phyloP scores from a whole-genome alignment of 2,113 vertebrate genomes.

The Pipa parva region DNA sequence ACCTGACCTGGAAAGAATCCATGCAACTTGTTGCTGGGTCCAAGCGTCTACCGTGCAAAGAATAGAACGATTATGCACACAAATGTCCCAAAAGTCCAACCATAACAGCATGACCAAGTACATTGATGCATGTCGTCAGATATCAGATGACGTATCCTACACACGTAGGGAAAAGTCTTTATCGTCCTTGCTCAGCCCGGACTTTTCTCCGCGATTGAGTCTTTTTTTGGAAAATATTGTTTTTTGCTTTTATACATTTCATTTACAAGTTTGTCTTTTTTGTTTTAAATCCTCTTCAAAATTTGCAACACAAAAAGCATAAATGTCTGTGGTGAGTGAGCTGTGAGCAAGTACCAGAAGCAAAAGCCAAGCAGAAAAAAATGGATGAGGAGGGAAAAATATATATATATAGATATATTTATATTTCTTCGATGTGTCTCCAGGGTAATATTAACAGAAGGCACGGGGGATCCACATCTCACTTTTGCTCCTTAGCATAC shows the following conservation, averaged over 20 bases:
- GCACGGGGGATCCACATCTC: neutral
- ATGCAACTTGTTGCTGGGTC: no score
- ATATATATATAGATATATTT: slow-evolving; percentile 24
- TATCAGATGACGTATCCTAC: no score
- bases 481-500: slow-evolving; percentile 12
- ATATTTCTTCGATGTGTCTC: slow-evolving; percentile 23
- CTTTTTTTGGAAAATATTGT: slow-evolving; percentile 9
- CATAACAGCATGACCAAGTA: no score
- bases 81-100: no score
- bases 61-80: no score
- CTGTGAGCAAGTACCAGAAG: neutral
- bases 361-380: neutral
- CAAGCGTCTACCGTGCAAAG: no score
- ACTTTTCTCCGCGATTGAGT: neutral
- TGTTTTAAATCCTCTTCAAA: slow-evolving; percentile 7
- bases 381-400: slow-evolving; percentile 20
- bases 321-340: neutral
- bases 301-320: neutral
- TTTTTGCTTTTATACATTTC: slow-evolving; percentile 10
- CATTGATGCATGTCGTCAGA: neutral
- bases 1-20: no score
- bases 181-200: neutral
- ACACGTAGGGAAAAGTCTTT: neutral
- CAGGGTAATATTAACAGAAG: slow-evolving; percentile 33
- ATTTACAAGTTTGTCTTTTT: slow-evolving; percentile 30